A percentile compares a stretch with the other conserved stretches of the same genome.
phyloP scores from a whole-genome alignment of 2,888 invertebrate genomes.

The Willowsia nigromaculata region DNA sequence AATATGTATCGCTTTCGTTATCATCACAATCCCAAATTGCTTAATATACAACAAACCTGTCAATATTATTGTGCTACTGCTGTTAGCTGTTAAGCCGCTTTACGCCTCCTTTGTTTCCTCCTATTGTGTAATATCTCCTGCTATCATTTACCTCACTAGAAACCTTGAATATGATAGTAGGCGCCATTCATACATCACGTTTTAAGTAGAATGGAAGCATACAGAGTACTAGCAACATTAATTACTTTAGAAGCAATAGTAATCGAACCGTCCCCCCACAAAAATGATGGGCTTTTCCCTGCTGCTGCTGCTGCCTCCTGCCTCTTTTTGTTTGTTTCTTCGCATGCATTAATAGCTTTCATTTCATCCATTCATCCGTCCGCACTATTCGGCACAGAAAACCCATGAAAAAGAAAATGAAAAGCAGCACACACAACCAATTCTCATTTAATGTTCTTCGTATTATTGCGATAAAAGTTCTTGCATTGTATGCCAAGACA shows the following conservation, averaged over 20 bases:
- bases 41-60: neutral
- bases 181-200: neutral
- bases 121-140: neutral
- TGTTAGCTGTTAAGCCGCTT: conserved; percentile 13
- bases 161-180: neutral
- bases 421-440: neutral
- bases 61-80: neutral
- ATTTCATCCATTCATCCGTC: neutral
- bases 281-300: neutral
- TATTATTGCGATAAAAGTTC: neutral
- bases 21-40: neutral
- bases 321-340: neutral
- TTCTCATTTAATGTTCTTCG: neutral
- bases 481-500: neutral
- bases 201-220: no score
- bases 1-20: neutral
- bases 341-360: conserved; percentile 15
- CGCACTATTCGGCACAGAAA: neutral
- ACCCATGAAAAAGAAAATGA: neutral
- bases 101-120: neutral
- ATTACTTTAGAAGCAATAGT: neutral
- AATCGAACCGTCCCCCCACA: neutral
- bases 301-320: neutral
- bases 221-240: no score
- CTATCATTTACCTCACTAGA: neutral